Percentiles rank a stretch among this genome's conserved stretches.
These are phyloP conservation scores for Montifringilla adamsi DNA, from an alignment of 2,113 vertebrate species.

Conservation along the genomic window DNA sequence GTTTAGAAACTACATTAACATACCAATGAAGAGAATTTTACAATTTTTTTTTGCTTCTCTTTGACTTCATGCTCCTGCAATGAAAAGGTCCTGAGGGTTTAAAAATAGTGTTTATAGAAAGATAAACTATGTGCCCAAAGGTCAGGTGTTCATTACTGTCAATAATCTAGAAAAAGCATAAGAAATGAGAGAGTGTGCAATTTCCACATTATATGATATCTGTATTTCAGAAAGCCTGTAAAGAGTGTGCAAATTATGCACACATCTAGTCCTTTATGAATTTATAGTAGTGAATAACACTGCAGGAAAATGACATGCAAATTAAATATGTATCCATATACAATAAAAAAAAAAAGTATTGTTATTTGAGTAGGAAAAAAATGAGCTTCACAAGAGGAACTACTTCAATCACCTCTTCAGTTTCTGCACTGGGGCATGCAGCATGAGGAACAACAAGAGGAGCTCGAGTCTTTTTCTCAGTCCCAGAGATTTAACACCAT, in stretches of 20 bases:
- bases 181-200: not conserved
- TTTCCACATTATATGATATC: not conserved
- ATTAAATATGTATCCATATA: not conserved
- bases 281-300: not conserved
- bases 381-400: not conserved
- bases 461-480: not conserved
- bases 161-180: not conserved
- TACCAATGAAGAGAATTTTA: not conserved
- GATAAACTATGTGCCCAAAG: not conserved
- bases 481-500: not conserved
- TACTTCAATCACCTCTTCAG: not conserved
- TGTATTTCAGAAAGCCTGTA: not conserved
- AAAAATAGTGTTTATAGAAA: not conserved
- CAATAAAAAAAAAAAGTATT: not conserved
- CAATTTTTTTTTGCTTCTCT: not conserved
- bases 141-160: not conserved
- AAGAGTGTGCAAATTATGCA: not conserved
- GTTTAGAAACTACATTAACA: not conserved
- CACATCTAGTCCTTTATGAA: not conserved
- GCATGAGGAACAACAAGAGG: not conserved
- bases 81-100: not conserved
- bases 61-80: not conserved
- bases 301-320: not conserved
- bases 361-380: not conserved
- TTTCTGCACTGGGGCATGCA: not conserved